Percentiles rank a stretch among this genome's conserved stretches.
Conservation (phyloP, 2,888 invertebrate species). For the Tetrapedia diversipes region DNA sequence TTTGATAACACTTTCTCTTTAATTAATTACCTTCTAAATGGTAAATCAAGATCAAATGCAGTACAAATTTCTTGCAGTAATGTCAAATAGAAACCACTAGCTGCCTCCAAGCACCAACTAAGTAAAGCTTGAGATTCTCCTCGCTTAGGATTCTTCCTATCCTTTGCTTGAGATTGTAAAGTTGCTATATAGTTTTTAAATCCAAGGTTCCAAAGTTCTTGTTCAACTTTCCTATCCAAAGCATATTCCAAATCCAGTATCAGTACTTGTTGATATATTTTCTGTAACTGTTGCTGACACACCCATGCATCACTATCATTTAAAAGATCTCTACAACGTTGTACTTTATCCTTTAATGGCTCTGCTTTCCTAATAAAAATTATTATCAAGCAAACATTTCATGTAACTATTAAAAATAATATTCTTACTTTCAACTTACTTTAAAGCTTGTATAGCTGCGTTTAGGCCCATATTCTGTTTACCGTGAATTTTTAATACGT, state of each 20-base stretch:
- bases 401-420: background rate
- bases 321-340: constrained; percentile 85
- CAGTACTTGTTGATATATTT: constrained; percentile 85
- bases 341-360: constrained; percentile 88
- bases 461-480: constrained; percentile 88
- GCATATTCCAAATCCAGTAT: constrained; percentile 93
- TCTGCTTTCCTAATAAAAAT: constrained; percentile 87
- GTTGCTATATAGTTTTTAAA: constrained; percentile 94
- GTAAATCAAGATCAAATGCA: constrained; percentile 91
- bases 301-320: constrained; percentile 84
- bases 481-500: constrained; percentile 61
- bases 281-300: constrained; percentile 83
- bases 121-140: constrained; percentile 91
- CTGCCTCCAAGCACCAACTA: constrained; percentile 92
- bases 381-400: background rate
- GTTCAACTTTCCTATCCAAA: constrained; percentile 94
- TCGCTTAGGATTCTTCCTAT: constrained; percentile 91
- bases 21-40: constrained; percentile 85
- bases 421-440: constrained; percentile 84
- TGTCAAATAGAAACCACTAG: constrained; percentile 93
- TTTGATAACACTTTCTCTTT: background rate
- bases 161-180: constrained; percentile 90
- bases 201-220: constrained; percentile 94
- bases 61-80: constrained; percentile 92
- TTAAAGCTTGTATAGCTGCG: constrained; percentile 90